Conservation (phyloP, 2,888 invertebrate species). For the Bhutanitis thaidina region DNA sequence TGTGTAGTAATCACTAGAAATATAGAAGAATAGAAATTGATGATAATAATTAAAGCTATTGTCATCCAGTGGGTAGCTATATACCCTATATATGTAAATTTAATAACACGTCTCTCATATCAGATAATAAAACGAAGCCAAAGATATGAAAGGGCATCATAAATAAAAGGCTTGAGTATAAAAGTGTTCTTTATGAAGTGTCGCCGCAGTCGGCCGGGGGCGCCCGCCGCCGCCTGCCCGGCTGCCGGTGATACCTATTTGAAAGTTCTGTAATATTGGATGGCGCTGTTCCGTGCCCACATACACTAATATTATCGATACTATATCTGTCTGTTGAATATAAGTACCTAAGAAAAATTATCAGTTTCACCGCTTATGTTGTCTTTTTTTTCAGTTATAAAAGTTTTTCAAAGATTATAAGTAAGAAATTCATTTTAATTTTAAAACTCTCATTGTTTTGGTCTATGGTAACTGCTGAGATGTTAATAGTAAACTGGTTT, state of each 20-base stretch:
- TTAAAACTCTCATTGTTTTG: no score
- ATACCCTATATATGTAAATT: constrained; percentile 31
- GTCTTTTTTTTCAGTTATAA: no score
- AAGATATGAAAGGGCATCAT: constrained; percentile 69
- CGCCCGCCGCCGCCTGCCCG: constrained; percentile 40
- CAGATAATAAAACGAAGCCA: constrained; percentile 62
- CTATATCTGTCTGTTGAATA: constrained; percentile 22
- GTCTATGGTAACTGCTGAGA: no score
- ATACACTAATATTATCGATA: constrained; percentile 44
- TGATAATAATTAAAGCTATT: neutral
- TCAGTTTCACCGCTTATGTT: no score
- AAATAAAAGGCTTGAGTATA: constrained; percentile 76
- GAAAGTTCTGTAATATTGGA: constrained; percentile 73
- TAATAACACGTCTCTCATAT: constrained; percentile 49
- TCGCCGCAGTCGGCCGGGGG: constrained; percentile 53
- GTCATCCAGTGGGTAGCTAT: neutral
- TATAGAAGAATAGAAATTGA: no score
- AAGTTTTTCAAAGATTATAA: no score
- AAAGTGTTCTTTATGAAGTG: constrained; percentile 79
- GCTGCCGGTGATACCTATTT: constrained; percentile 71
- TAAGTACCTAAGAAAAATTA: neutral
- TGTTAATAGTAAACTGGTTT: no score
- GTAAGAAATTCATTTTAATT: no score
- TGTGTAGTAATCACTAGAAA: no score
- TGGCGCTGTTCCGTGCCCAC: constrained; percentile 36